Evolutionary conservation across 2,113 vertebrate genomes (phyloP), one percentile per base, ranked within the genome.

Genomic region (Columbina picui): DNA sequence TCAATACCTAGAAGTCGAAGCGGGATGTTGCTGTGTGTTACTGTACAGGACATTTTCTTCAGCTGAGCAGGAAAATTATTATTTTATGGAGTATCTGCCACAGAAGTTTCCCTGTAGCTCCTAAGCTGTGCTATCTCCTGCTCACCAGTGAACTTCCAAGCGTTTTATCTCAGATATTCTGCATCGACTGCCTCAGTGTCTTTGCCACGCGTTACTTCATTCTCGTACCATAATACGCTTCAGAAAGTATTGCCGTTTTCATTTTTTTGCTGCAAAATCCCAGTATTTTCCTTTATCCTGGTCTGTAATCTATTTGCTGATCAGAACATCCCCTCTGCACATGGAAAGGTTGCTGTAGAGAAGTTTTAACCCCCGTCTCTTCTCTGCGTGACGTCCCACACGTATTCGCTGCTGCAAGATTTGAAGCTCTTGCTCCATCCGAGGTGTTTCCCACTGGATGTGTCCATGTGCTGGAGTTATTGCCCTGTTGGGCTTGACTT

Each of bases 81-180:
- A 9, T 57, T 89, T 65, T 14, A 8, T 2, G 27, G 5, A 2
- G 10, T 52, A 27, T 26, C 15, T 68, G 57, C 49, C n/a, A 3
- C 12, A 1, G 9, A 2, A 5, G n/a, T 41, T 63, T 38, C 78
- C 53, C 49, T 16, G 34, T 15, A 12, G 47, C 30, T 70, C 7
- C 50, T 63, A 36, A 61, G 38, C 74, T 0, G 0, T 2, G 36
- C 36, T 47, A 2, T 19, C 47, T 70, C 8, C 47, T 67, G 61
- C 43, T 38, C 9, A 45, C 19, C 14, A 1, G 29, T 8, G 41
- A 81, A 5, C 52, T 60, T n/a, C 25, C 57, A 49, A 64, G 14
- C 34, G 0, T 23, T 29, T 2, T 8, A 0, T 45, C 61, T 22
- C 1, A 3, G 4, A 1, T 43, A 26, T 6, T 16, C n/a, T 4